Evolutionary conservation across 2,888 invertebrate genomes (phyloP), one percentile per base, ranked within the genome.

Genomic region (Sepioteuthis lessoniana): DNA sequence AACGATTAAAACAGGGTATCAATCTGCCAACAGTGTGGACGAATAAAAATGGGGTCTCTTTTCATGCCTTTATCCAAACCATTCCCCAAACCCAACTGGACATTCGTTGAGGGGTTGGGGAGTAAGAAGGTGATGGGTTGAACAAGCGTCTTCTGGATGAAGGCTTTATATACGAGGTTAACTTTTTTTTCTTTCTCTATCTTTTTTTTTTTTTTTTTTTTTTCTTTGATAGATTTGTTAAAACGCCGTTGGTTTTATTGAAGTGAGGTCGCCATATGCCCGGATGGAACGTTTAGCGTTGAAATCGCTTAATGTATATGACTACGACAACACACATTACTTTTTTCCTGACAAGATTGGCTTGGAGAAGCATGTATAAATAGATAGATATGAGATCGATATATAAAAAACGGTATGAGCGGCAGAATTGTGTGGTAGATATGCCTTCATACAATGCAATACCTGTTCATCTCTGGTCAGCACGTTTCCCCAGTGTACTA

Each of bases 41-140:
- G n/a, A 76, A 76, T 35, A 76, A n/a, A 76, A 76, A 76, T 76
- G n/a, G 76, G 76, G n/a, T 76, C n/a, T 76, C 76, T 76, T 76
- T 76, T 76, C 76, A 76, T 76, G 76, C n/a, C 76, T 76, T 76
- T 16, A 7, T 76, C n/a, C 13, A 76, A n/a, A 76, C 76, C 76
- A n/a, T n/a, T 76, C 13, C 76, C n/a, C 19, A 16, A 76, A 35
- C 76, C 76, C 16, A 35, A 76, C n/a, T 76, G 76, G 76, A n/a
- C 76, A 76, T 16, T 76, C 16, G 25, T 35, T 35, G 76, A 35
- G 13, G 31, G 76, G 35, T 76, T 0, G 35, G 76, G 8, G n/a
- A 25, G 55, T 55, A 19, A 47, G 19, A 16, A 19, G 19, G 47
- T 4, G 47, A 7, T 13, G 21, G 55, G 25, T 10, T 31, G 31